Base-by-base conservation (phyloP, 2,113 vertebrate genomes). In the Etheostoma spectabile region DNA sequence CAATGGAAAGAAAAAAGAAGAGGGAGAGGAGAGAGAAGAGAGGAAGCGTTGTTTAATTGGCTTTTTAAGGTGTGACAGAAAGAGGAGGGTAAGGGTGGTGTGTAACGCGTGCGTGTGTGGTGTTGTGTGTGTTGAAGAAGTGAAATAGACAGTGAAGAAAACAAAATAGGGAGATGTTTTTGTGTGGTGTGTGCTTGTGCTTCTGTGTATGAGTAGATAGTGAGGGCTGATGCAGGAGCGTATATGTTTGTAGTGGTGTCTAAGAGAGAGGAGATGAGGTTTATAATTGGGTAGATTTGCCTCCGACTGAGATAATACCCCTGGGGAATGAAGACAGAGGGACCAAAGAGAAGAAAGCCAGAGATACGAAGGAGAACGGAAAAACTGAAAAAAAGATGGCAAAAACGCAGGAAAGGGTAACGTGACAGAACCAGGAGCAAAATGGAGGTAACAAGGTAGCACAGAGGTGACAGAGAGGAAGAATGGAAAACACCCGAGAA, bases 271-370 rank as follows among this genome's bases (percentile, higher is more conserved):
- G 77, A 93, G 92, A 95, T 93, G 92, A 93, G 88, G 91, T 95
- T 95, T 95, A 95, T 95, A 95, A 95, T 95, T 95, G 94, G 94
- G 88, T 88, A 93, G 91, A 95, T 95, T 95, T 95, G 89, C 91
- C 88, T 91, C 89, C 53, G 86, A 93, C 91, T 92, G 91, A 93
- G 93, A 94, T 95, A 95, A 95, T 94, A 91, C 92, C 87, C 90
- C 85, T 85, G 85, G 91, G 87, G 93, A 93, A 88, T 85, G 83
- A 84, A 90, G 88, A 88, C 82, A 87, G 90, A 85, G 86, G 83
- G 74, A 90, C 83, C 69, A 83, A 74, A 87, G 74, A 76, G 83
- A 83, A 79, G 84, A 87, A 68, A 75, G 38, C 79, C 64, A 85
- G 77, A 77, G 76, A 86, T 70, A 79, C 51, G 42, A 87, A 59